phyloP scores from a whole-genome alignment of 2,113 vertebrate species.

The Riparia riparia region DNA sequence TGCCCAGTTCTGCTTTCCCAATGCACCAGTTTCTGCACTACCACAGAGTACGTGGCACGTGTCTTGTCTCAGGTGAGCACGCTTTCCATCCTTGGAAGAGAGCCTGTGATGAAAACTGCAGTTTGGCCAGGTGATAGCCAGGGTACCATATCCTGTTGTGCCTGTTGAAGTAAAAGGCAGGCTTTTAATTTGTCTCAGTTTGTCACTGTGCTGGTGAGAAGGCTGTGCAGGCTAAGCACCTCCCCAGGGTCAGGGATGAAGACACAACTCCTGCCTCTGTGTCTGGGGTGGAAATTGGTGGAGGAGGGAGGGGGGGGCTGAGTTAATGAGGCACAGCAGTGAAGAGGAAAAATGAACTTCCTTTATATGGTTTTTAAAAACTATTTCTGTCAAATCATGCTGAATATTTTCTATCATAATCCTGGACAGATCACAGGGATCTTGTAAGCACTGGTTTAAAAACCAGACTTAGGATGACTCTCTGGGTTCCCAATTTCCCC shows the following conservation, averaged over 20 bases:
- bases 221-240: too few relatives aligned
- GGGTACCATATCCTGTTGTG: background rate
- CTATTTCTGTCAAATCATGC: background rate
- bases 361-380: background rate
- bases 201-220: background rate
- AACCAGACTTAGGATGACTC: background rate
- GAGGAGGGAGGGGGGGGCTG: background rate
- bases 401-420: background rate
- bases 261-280: background rate
- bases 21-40: background rate
- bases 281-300: background rate
- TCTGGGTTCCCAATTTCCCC: background rate
- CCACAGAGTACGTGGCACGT: background rate
- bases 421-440: background rate
- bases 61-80: background rate
- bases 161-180: background rate
- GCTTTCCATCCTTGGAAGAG: background rate
- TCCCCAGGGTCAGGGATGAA: background rate
- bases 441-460: background rate
- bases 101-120: background rate
- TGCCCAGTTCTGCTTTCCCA: background rate
- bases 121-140: background rate
- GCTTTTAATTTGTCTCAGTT: background rate
- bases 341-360: background rate
- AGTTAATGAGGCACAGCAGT: background rate